Evolutionary conservation across 2,113 vertebrate genomes (phyloP).

Genomic region (Podilymbus podiceps): DNA sequence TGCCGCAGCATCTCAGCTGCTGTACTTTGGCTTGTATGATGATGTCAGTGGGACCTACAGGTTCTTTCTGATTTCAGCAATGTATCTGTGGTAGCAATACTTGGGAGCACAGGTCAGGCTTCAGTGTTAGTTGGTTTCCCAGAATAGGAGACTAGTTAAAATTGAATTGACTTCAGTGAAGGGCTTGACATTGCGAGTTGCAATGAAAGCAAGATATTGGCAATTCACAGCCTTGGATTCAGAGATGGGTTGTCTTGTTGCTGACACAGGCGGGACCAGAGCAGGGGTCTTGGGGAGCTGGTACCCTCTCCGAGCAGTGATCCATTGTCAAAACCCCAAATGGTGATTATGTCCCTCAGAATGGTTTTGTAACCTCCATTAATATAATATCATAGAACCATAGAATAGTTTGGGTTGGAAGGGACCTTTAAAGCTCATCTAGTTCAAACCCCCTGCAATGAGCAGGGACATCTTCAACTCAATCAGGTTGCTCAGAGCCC

Average conservation of each 20-base stretch:
- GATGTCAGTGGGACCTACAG: accelerated
- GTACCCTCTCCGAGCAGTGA: background rate
- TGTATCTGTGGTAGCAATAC: background rate
- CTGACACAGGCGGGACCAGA: background rate
- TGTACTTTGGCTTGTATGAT: background rate
- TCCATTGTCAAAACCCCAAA: background rate
- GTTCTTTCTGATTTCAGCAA: background rate
- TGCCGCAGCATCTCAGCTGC: background rate
- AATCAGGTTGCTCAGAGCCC: too few relatives aligned
- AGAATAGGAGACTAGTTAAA: background rate
- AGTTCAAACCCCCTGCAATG: too few relatives aligned
- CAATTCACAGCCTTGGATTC: background rate
- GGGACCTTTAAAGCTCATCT: too few relatives aligned
- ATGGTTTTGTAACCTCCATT: background rate
- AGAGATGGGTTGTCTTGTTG: background rate
- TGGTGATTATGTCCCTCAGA: background rate
- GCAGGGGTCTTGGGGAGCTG: background rate
- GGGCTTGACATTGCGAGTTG: background rate
- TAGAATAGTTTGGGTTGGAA: too few relatives aligned
- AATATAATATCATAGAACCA: background rate
- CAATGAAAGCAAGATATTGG: background rate
- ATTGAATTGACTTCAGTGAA: background rate
- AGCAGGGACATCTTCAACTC: too few relatives aligned
- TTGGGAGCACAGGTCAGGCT: background rate
- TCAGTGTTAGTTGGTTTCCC: background rate